Conservation (phyloP, 2,113 vertebrate species). For the Rostratula benghalensis region DNA sequence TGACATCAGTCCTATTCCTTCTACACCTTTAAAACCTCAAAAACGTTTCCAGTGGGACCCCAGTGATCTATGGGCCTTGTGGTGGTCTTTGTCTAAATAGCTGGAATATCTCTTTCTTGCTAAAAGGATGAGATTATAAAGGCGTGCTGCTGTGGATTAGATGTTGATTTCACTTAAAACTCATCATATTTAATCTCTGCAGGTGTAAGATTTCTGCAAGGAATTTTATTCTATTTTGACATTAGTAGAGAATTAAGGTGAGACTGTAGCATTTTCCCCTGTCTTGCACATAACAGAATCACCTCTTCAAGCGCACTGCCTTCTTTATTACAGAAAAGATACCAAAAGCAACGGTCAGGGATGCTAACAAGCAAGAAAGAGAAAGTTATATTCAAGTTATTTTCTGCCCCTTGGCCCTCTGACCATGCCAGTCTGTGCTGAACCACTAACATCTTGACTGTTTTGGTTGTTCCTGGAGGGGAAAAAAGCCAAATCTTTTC, state of each 20-base stretch:
- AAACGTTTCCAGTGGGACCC: neutral
- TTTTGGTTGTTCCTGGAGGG: neutral
- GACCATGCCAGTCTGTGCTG: neutral
- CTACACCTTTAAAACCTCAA: neutral
- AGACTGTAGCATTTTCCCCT: neutral
- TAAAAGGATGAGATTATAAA: neutral
- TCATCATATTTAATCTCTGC: neutral
- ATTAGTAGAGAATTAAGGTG: neutral
- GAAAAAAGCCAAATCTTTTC: neutral
- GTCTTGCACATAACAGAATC: neutral
- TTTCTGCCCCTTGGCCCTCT: neutral
- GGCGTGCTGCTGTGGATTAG: neutral
- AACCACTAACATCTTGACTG: neutral
- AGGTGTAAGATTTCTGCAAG: neutral
- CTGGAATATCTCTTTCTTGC: neutral
- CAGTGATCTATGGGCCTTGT: neutral
- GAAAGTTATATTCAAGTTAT: neutral
- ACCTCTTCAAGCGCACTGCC: neutral
- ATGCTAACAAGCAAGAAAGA: neutral
- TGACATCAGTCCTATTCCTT: neutral
- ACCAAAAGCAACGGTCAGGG: neutral
- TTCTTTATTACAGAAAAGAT: neutral
- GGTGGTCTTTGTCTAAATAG: neutral
- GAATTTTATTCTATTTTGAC: neutral
- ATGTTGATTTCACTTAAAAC: neutral